Evolutionary conservation across 2,113 vertebrate species (phyloP), one percentile per base, ranked within the genome.

Genomic region (Psilopsiagon aymara): DNA sequence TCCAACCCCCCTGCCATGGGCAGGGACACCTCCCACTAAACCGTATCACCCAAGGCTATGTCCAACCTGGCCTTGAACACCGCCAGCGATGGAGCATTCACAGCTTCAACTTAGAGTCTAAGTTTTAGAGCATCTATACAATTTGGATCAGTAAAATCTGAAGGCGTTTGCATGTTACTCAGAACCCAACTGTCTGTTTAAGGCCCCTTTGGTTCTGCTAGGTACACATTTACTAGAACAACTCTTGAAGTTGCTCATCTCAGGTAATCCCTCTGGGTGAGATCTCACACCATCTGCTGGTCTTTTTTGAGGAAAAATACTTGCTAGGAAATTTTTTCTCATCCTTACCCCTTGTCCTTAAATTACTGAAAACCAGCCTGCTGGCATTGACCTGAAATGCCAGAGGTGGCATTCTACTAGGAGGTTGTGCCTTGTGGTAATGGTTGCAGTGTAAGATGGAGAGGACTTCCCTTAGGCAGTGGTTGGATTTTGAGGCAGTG

Each of bases 351-450:
- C 5, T 70, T 75, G 24, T 67, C 57, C n/a, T 86, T 39, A 27
- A 37, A n/a, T 17, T n/a, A 2, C 27, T 70, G 44, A 28, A 83
- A 70, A 12, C 18, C 31, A 77, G 1, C 24, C 41, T 80, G 11
- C n/a, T 68, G 5, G 52, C 49, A 12, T 8, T 60, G n/a, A 17
- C 14, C 13, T 46, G 41, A 20, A 15, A 51, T 31, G 39, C 41
- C 17, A 11, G 29, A 70, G 16, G 1, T 25, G 23, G 10, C n/a
- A 25, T 0, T 0, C 18, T 81, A 2, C 52, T 79, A 2, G 0
- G 64, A 74, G 43, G 28, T 80, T 37, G 10, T 21, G 44, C 28
- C 28, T 75, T 7, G 27, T 37, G 44, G 52, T 35, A 12, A 17
- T 29, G 49, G 51, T 35, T 87, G 41, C 37, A 75, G 21, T 10